A percentile compares a stretch with the other conserved stretches of the same genome.
phyloP scores from a whole-genome alignment of 92 coral and sea anemone species.

The Heliopora coerulea region DNA sequence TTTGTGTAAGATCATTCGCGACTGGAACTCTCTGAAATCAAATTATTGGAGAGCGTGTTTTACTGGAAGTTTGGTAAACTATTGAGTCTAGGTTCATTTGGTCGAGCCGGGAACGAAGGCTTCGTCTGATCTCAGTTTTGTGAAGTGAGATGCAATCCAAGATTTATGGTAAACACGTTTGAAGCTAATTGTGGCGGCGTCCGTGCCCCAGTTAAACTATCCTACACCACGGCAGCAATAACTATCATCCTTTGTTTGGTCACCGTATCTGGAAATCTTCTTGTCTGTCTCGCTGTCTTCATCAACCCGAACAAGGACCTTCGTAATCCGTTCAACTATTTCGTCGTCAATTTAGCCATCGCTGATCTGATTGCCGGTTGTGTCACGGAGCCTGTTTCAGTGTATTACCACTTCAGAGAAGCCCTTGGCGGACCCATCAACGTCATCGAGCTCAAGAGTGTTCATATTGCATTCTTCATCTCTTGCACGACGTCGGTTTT shows the following conservation, averaged over 20 bases:
- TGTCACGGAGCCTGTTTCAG: constrained; percentile 74
- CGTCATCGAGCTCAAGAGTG: neutral
- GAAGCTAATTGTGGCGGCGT: constrained; percentile 6
- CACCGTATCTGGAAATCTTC: constrained; percentile 77
- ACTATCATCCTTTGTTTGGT: constrained; percentile 59
- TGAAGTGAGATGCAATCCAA: no score
- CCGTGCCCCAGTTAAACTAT: constrained; percentile 56
- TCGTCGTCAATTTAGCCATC: constrained; percentile 74
- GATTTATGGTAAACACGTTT: no score
- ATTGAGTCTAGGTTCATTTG: no score
- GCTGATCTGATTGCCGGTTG: constrained; percentile 83
- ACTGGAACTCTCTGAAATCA: no score
- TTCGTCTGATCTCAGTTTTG: no score
- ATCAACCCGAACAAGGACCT: constrained; percentile 72
- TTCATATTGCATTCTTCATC: constrained; percentile 25
- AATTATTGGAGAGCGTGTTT: no score
- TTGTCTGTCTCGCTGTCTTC: constrained; percentile 73
- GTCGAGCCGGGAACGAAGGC: no score
- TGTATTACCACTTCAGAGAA: constrained; percentile 67
- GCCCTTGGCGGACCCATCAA: constrained; percentile 51
- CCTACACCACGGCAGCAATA: constrained; percentile 69
- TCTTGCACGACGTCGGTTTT: constrained; percentile 23
- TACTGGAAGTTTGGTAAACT: no score
- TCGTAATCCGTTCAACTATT: constrained; percentile 75
- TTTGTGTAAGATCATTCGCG: no score